These are phyloP conservation scores for Pheosia tremula DNA, from an alignment of 2,888 invertebrate genomes.

Conservation along the genomic window DNA sequence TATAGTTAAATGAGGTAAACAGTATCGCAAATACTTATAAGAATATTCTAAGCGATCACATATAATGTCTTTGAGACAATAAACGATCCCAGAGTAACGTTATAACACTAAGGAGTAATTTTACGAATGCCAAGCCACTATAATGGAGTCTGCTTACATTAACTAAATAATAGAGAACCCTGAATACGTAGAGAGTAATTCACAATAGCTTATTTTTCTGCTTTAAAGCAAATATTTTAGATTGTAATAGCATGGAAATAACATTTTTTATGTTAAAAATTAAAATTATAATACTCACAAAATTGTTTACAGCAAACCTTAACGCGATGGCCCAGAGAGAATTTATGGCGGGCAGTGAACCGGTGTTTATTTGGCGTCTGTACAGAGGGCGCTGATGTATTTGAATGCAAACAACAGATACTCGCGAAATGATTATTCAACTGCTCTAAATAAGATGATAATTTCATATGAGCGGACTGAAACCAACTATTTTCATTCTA, in stretches of 20 bases:
- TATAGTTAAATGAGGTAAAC: neutral
- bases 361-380: slow-evolving; percentile 70
- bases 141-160: slow-evolving; percentile 71
- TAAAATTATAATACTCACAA: slow-evolving; percentile 64
- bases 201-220: neutral
- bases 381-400: slow-evolving; percentile 74
- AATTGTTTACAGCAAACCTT: slow-evolving; percentile 76
- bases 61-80: neutral
- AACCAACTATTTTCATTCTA: too few relatives aligned
- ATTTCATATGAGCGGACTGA: neutral
- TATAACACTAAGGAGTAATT: slow-evolving; percentile 15
- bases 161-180: slow-evolving; percentile 30
- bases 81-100: slow-evolving; percentile 2
- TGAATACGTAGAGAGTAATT: slow-evolving; percentile 2
- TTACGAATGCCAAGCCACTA: slow-evolving; percentile 54
- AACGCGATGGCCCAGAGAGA: slow-evolving; percentile 63
- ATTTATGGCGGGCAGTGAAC: slow-evolving; percentile 74
- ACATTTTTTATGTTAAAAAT: slow-evolving; percentile 18
- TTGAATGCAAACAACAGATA: slow-evolving; percentile 22
- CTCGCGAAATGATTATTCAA: neutral
- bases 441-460: neutral
- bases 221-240: slow-evolving; percentile 13
- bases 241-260: slow-evolving; percentile 13
- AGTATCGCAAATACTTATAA: neutral
- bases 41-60: neutral